Base-by-base conservation (phyloP, 2,888 invertebrate genomes). In the Chymomyza fuscimana region DNA sequence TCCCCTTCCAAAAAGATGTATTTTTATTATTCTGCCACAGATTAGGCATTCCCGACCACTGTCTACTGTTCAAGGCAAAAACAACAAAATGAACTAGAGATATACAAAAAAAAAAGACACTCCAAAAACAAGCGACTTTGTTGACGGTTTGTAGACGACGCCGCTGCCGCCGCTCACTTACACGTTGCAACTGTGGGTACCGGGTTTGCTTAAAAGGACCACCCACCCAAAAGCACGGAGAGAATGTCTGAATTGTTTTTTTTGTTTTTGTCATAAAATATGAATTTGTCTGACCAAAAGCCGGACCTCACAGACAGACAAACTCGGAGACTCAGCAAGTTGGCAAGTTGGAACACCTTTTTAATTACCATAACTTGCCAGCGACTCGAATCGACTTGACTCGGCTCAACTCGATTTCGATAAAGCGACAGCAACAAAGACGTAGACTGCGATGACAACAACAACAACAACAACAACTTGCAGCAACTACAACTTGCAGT, bases 351-450 rank as follows among this genome's bases (percentile, higher is more conserved):
- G 88, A 88, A 89, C 89, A 89, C 89, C 90, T 89, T 89, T 89
- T 89, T 89, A 90, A 89, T 89, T 89, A 89, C 82, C 87, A 89
- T 89, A 89, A 89, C 88, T 88, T 77, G 87, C 88, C 84, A 81
- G 60, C 58, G 58, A 56, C 9, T 16, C 22, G 56, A n/a, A 5
- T 16, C 61, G 9, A 46, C 40, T 36, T 19, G 4, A 40, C n/a
- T 67, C 10, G 54, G 54, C 61, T 61, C 36, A 52, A 66, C 19
- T 19, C 16, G 25, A 58, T 19, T 82, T 87, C 83, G 83, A 86
- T 83, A 87, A 83, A 85, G 77, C 82, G 86, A 82, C 87, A 79
- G 78, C 25, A 25, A 25, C 25, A 3, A 25, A 25, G 4, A 25
- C 25, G 25, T 25, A 25, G 25, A 40, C 40, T 19, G 22, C 65